Conservation (phyloP, 2,113 vertebrate genomes). For the Cyanistes caeruleus region DNA sequence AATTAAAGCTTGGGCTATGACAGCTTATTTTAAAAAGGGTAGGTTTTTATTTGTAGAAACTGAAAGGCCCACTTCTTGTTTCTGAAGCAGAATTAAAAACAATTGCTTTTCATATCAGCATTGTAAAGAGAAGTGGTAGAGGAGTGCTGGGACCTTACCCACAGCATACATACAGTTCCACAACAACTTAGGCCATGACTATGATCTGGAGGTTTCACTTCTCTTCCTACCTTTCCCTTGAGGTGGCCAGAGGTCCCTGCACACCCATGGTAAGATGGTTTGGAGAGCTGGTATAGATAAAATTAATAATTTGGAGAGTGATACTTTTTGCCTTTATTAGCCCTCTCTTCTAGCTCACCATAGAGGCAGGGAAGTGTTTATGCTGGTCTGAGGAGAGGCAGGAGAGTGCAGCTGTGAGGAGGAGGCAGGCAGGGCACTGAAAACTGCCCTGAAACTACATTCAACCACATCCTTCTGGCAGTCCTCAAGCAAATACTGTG, state of each 20-base stretch:
- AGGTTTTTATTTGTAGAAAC: background rate
- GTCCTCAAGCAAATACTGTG: background rate
- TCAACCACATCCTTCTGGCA: background rate
- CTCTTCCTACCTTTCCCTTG: background rate
- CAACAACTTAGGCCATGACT: background rate
- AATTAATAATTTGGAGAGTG: background rate
- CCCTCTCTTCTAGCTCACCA: background rate
- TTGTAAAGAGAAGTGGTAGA: background rate
- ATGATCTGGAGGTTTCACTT: background rate
- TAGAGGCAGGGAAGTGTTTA: background rate
- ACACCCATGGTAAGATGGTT: background rate
- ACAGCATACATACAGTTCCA: background rate
- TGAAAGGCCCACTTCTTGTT: background rate
- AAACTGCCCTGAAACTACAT: background rate
- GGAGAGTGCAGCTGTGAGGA: background rate
- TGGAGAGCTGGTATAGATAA: background rate
- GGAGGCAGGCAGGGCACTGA: background rate
- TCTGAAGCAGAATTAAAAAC: constrained; percentile 21
- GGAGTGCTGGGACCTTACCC: background rate
- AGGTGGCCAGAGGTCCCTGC: accelerated
- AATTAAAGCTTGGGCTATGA: background rate
- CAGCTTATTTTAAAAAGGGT: background rate
- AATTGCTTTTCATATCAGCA: background rate
- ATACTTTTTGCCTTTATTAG: background rate
- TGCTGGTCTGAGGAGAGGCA: background rate